Percentiles rank a stretch among this genome's conserved stretches.
These are phyloP conservation scores for Silvanus unidentatus DNA, from an alignment of 2,888 invertebrate genomes.

Conservation along the genomic window DNA sequence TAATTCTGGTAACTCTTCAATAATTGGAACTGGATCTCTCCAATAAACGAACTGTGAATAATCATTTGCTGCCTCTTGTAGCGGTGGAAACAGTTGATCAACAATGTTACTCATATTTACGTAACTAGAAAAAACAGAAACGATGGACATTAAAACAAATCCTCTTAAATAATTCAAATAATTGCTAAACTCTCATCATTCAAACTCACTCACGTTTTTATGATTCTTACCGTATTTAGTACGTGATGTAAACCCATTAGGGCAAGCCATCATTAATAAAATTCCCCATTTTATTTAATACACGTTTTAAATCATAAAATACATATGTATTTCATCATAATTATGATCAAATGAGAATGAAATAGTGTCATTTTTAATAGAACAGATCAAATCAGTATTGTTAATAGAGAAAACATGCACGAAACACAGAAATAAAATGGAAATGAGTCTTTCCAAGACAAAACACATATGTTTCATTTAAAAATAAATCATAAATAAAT, in stretches of 20 bases:
- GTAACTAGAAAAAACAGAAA: constrained; percentile 63
- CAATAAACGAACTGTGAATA: constrained; percentile 89
- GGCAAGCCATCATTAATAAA: too few relatives aligned
- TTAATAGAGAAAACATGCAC: constrained; percentile 1
- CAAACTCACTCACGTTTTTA: too few relatives aligned
- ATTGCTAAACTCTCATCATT: too few relatives aligned
- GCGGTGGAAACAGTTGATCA: constrained; percentile 92
- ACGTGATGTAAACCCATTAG: too few relatives aligned
- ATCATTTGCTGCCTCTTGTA: constrained; percentile 59
- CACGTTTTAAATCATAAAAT: background rate
- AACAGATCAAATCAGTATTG: too few relatives aligned
- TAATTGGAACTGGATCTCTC: constrained; percentile 75
- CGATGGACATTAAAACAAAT: background rate
- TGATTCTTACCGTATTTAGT: too few relatives aligned
- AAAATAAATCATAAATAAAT: too few relatives aligned
- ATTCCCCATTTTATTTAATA: too few relatives aligned
- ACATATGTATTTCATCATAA: constrained; percentile 18
- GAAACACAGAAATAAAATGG: background rate
- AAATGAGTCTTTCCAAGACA: constrained; percentile 8
- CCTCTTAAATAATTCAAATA: too few relatives aligned
- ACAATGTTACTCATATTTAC: constrained; percentile 89
- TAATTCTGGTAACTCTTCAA: constrained; percentile 36
- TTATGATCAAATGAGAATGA: too few relatives aligned
- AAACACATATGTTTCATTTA: constrained; percentile 22
- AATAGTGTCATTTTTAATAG: background rate